Evolutionary conservation across 2,888 invertebrate genomes (phyloP), one percentile per base, ranked within the genome.

Genomic region (Microchrysa polita): DNA sequence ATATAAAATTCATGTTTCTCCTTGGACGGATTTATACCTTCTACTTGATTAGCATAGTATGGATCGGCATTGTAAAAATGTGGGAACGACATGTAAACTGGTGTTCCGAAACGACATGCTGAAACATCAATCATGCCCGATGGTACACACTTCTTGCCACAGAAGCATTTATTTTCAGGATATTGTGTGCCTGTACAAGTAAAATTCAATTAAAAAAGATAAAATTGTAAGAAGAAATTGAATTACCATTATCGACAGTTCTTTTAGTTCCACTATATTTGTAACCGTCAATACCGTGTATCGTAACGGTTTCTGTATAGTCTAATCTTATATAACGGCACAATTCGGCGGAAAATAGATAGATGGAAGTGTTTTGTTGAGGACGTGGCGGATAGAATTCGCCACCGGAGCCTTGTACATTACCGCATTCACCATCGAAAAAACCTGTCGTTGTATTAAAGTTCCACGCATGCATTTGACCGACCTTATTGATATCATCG

Each of bases 11-110:
- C 88, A 81, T 96, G 94, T 40, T 88, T 87, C 0, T 89, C 87
- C 1, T 88, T 87, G 16, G 90, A 87, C 0, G 96, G 93, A 1
- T 84, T 78, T 81, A 96, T 79, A 0, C 96, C 96, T 0, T 87
- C 86, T 0, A 95, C 88, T 60, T 86, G 86, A 14, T 90, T 85
- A 12, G 86, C 77, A 76, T 93, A 91, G 75, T 83, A 86, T 0
- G 90, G 89, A 84, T 94, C 95, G 0, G 89, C 95, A 78, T 91
- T 88, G 80, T 91, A 87, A 83, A 94, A 96, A 85, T 96, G 95
- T 0, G 96, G 96, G 78, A 93, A 88, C 0, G 95, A 93, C 77
- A 94, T 88, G 81, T 93, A 94, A 0, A 92, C 91, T 0, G 96
- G 96, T 0, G 94, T 92, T 5, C 92, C 93, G 80, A 87, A 92